phyloP scores from a whole-genome alignment of 2,888 invertebrate species.

The Bimastos eiseni region DNA sequence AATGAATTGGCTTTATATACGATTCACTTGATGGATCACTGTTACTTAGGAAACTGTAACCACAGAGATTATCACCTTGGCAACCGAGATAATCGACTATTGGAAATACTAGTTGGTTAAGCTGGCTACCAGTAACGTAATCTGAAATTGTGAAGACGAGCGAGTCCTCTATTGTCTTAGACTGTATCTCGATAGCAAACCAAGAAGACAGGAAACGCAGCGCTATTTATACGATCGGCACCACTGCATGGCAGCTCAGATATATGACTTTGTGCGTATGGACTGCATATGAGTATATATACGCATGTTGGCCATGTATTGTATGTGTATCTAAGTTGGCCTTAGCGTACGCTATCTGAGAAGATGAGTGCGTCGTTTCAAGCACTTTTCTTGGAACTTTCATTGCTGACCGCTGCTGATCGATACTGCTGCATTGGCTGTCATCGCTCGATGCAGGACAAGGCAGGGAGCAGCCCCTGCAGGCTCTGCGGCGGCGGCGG shows the following conservation, averaged over 20 bases:
- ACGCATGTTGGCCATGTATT: neutral
- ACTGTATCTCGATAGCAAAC: neutral
- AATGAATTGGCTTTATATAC: neutral
- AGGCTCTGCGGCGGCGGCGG: no score
- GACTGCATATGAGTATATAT: neutral
- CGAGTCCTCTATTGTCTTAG: neutral
- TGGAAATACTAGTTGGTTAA: neutral
- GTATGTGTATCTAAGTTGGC: constrained; percentile 13
- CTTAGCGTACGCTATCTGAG: constrained; percentile 13
- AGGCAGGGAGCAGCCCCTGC: no score
- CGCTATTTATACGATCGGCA: neutral
- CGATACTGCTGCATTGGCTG: neutral
- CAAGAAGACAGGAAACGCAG: neutral
- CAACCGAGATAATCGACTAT: neutral
- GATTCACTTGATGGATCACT: neutral
- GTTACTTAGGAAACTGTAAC: constrained; percentile 4
- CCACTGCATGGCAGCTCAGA: neutral
- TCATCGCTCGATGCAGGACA: neutral
- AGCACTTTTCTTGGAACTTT: constrained; percentile 6
- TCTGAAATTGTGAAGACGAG: neutral
- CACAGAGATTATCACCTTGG: neutral
- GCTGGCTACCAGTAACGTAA: neutral
- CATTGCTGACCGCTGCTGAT: neutral
- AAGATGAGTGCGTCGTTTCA: neutral
- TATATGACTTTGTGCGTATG: neutral